These are phyloP conservation scores for Drosophila fulvimacula DNA, from an alignment of 2,888 invertebrate species.

Conservation along the genomic window DNA sequence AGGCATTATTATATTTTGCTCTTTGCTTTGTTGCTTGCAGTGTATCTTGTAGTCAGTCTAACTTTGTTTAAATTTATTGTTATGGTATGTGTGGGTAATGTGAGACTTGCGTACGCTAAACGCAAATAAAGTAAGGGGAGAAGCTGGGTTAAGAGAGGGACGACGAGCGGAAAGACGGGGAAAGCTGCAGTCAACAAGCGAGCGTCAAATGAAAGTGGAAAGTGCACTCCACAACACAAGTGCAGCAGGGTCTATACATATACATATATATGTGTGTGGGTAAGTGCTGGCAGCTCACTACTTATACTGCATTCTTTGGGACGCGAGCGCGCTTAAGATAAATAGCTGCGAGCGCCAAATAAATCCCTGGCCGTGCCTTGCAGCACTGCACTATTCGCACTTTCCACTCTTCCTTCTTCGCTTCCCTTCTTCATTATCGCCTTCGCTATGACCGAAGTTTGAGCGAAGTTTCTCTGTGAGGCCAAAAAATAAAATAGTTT, in stretches of 20 bases:
- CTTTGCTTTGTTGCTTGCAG: background rate
- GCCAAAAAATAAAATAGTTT: slow-evolving; percentile 36
- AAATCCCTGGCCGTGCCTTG: slow-evolving; percentile 33
- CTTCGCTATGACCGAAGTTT: slow-evolving; percentile 4
- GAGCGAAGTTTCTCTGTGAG: slow-evolving; percentile 38
- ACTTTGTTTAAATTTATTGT: background rate
- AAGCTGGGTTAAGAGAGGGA: background rate
- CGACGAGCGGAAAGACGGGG: background rate
- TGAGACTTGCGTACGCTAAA: slow-evolving; percentile 65
- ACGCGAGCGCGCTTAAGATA: slow-evolving; percentile 66
- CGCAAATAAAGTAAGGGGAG: slow-evolving; percentile 72
- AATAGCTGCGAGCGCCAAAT: slow-evolving; percentile 66
- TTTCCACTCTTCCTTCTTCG: background rate
- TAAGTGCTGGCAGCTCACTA: slow-evolving; percentile 39
- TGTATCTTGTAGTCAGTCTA: background rate
- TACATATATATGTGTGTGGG: slow-evolving; percentile 11
- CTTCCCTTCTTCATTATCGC: background rate
- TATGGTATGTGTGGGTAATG: slow-evolving; percentile 46
- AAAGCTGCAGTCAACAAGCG: slow-evolving; percentile 72
- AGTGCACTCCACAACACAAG: slow-evolving; percentile 67
- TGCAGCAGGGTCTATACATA: slow-evolving; percentile 16
- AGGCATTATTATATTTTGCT: too few species aligned
- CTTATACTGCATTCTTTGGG: slow-evolving; percentile 68
- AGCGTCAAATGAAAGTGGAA: slow-evolving; percentile 76
- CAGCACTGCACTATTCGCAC: slow-evolving; percentile 16